Base-by-base conservation (phyloP, 2,113 vertebrate species). In the Ciconia stormi region DNA sequence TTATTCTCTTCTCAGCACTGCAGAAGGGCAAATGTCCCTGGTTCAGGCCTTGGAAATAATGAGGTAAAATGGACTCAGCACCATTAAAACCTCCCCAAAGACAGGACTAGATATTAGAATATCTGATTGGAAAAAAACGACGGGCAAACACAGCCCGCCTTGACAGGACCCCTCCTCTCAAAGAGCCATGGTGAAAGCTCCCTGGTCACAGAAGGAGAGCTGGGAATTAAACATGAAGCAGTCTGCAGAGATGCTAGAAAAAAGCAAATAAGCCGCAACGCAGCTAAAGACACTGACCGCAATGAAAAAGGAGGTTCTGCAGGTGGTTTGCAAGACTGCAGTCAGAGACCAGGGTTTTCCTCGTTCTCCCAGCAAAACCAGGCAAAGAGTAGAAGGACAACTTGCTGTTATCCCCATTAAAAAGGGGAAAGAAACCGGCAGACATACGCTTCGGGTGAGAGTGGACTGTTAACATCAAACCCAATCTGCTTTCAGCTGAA, bases 11-110 rank as follows among this genome's bases (percentile, higher is more conserved):
- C 65, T 90, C 74, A 40, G 74, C 61, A 42, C 89, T 79, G 65
- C 56, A 71, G 55, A 96, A 88, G 74, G 62, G 74, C 61, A 79
- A 42, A 92, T 63, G 15, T 67, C 55, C 47, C 62, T 55, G 22
- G 20, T 42, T 86, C 74, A 61, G 38, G 52, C 32, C 79, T 90
- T 52, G 52, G 71, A 90, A 96, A 86, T 67, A 90, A 82, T 22
- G 62, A 95, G 62, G 56, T 72, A 82, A 82, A 86, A 86, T 55
- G 62, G 61, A 67, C 66, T 89, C 2, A 0, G 71, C 40, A 38
- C 82, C 67, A n/a, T 38, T 76, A 55, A 90, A 90, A 67, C 32
- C 52, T 85, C 78, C 74, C 78, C 26, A 21, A 88, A 93, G 71
- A 72, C 62, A 86, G 83, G 44, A 55, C 0, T 0, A 65, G 49